Percentiles rank a stretch among this genome's conserved stretches.
These are phyloP conservation scores for Holotrichia oblita DNA, from an alignment of 1,140 invertebrate genomes.

Conservation along the genomic window DNA sequence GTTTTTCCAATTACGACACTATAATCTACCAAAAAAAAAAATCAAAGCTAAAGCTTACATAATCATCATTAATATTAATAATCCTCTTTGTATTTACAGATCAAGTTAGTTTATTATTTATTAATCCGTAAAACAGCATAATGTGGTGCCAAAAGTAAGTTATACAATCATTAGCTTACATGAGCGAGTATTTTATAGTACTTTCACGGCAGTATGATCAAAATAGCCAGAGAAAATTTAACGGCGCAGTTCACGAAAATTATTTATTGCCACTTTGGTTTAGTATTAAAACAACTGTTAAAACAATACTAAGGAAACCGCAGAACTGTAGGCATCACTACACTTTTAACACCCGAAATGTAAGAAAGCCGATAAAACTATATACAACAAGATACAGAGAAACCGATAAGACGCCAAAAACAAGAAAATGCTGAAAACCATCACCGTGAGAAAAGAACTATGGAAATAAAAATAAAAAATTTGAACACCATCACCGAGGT, in stretches of 20 bases:
- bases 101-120: no score
- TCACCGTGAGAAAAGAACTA: conserved; percentile 3
- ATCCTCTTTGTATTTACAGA: no score
- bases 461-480: background rate
- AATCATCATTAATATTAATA: no score
- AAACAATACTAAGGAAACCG: conserved; percentile 15
- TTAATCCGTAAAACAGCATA: no score
- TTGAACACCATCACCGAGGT: conserved; percentile 12
- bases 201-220: no score
- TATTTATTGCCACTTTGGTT: conserved; percentile 1
- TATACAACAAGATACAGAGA: background rate
- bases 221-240: background rate
- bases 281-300: conserved; percentile 15
- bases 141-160: no score
- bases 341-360: conserved; percentile 16
- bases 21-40: no score
- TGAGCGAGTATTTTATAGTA: no score
- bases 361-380: background rate
- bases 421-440: background rate
- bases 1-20: no score
- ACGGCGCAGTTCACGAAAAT: background rate
- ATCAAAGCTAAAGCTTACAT: no score
- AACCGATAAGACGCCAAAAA: conserved; percentile 11
- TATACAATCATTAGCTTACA: no score
- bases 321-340: conserved; percentile 6